Evolutionary conservation across 2,113 vertebrate genomes (phyloP).

Genomic region (Prunella fulvescens): DNA sequence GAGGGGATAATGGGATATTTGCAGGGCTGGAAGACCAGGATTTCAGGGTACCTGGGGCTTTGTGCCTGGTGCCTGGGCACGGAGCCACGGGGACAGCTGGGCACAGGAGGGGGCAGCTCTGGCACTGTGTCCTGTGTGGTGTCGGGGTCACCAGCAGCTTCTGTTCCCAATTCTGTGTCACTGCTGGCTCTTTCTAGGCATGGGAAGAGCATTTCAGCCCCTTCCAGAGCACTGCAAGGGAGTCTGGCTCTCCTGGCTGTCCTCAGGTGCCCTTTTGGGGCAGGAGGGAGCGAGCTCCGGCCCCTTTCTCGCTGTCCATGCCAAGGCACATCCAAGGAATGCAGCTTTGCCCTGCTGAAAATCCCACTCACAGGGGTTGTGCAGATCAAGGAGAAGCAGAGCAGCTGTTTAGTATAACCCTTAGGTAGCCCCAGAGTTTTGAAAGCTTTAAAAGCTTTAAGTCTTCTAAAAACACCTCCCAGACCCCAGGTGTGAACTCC

Average conservation of each 20-base stretch:
- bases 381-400: background rate
- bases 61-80: constrained; percentile 9
- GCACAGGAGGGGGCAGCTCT: background rate
- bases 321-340: background rate
- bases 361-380: background rate
- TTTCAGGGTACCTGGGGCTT: background rate
- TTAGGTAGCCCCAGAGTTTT: background rate
- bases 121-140: background rate
- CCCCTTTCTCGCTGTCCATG: rapidly evolving
- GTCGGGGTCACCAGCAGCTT: background rate
- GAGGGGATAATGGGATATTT: background rate
- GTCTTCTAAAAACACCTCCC: background rate
- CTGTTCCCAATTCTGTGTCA: background rate
- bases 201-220: background rate
- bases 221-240: background rate
- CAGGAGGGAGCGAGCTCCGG: background rate
- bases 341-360: background rate
- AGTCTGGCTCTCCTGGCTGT: background rate
- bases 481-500: background rate
- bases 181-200: background rate
- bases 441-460: background rate
- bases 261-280: background rate
- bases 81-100: constrained; percentile 59
- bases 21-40: background rate
- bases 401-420: rapidly evolving